Conservation (phyloP, 2,113 vertebrate genomes). For the Dipodomys spectabilis region DNA sequence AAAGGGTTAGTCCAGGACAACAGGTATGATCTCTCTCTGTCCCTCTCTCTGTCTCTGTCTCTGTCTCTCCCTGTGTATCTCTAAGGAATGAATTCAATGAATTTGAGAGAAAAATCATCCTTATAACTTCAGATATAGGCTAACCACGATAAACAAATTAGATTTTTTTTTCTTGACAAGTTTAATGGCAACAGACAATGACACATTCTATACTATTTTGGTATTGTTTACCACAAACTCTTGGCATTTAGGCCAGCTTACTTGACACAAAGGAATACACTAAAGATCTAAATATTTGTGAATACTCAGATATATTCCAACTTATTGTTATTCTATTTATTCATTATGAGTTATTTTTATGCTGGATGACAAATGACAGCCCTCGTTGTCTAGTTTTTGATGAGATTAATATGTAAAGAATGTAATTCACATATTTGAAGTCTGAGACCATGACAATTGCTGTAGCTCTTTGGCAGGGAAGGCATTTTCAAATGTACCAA, state of each 20-base stretch:
- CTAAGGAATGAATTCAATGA: not conserved
- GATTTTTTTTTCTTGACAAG: not conserved
- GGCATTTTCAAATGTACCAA: not conserved
- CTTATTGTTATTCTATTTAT: not conserved
- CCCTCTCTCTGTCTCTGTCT: not conserved
- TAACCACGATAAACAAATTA: not conserved
- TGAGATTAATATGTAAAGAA: not conserved
- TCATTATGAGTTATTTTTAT: slow-evolving; percentile 9
- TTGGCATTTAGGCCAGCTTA: not conserved
- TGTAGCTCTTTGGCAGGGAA: slow-evolving; percentile 23
- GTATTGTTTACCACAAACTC: not conserved
- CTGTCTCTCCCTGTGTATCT: not conserved
- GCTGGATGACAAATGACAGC: not conserved
- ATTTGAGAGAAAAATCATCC: not conserved
- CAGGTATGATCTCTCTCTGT: slow-evolving; percentile 68
- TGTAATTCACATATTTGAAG: not conserved
- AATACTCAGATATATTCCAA: not conserved
- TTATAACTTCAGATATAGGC: not conserved
- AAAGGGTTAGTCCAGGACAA: slow-evolving; percentile 81
- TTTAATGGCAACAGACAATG: not conserved
- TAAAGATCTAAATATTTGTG: not conserved
- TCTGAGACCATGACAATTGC: not conserved
- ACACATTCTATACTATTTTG: not conserved
- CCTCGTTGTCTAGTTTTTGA: not conserved
- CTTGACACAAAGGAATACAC: not conserved